Percentiles rank a stretch among this genome's conserved stretches.
Evolutionary conservation across 1,140 invertebrate species (phyloP).

Genomic region (Helicoverpa armigera): DNA sequence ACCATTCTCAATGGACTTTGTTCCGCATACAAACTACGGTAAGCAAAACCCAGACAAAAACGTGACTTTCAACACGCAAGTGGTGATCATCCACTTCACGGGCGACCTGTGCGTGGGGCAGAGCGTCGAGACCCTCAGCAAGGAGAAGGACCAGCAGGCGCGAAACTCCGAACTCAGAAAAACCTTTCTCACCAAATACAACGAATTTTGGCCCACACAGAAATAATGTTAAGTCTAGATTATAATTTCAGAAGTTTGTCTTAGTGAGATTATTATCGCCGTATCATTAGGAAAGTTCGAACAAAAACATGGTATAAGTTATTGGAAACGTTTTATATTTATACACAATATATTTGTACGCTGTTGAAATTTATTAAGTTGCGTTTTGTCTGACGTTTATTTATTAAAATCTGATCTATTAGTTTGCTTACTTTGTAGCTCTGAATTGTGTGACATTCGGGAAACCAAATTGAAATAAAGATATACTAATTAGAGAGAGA

Average conservation of each 20-base stretch:
- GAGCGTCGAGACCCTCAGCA: conserved; percentile 82
- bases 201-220: conserved; percentile 81
- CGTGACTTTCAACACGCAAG: conserved; percentile 83
- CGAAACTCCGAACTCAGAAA: conserved; percentile 82
- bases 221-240: conserved; percentile 69
- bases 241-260: conserved; percentile 53
- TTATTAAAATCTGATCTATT: conserved; percentile 57
- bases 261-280: conserved; percentile 51
- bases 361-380: conserved; percentile 63
- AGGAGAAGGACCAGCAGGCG: conserved; percentile 82
- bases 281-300: conserved; percentile 33
- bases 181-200: conserved; percentile 82
- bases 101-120: conserved; percentile 82
- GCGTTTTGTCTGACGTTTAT: conserved; percentile 67
- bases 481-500: conserved; percentile 11
- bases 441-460: conserved; percentile 43
- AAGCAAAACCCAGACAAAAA: conserved; percentile 78
- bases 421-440: conserved; percentile 43
- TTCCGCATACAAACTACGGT: conserved; percentile 66
- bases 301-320: conserved; percentile 50
- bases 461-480: conserved; percentile 63
- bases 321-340: conserved; percentile 51
- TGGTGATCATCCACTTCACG: conserved; percentile 82
- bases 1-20: conserved; percentile 70
- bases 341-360: conserved; percentile 59